These are phyloP conservation scores for Emydura subglobosa DNA, from an alignment of 2,113 vertebrate species.

Conservation along the genomic window DNA sequence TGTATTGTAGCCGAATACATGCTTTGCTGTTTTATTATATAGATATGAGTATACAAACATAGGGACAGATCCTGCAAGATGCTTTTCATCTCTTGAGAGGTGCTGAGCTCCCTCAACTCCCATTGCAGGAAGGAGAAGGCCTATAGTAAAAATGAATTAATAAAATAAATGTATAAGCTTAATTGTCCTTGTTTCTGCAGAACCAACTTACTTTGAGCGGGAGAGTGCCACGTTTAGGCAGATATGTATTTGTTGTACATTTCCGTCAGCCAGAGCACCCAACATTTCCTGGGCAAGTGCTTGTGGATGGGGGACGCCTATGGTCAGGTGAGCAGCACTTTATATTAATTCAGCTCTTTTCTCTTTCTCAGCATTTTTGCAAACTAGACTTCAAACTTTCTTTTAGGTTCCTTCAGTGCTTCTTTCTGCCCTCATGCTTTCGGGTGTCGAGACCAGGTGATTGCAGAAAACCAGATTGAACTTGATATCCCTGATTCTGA, in stretches of 20 bases:
- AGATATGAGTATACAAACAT: background rate
- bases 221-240: slow-evolving; percentile 77
- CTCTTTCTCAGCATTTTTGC: background rate
- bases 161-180: background rate
- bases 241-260: slow-evolving; percentile 86
- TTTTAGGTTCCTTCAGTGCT: slow-evolving; percentile 85
- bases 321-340: slow-evolving; percentile 83
- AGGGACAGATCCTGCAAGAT: background rate
- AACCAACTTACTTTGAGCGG: slow-evolving; percentile 84
- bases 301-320: slow-evolving; percentile 74
- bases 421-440: slow-evolving; percentile 89
- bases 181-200: slow-evolving; percentile 74
- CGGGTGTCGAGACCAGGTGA: slow-evolving; percentile 88
- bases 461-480: slow-evolving; percentile 80
- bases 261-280: slow-evolving; percentile 86
- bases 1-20: background rate
- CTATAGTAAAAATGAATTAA: background rate
- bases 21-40: background rate
- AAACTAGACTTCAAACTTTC: background rate
- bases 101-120: background rate
- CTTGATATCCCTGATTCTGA: slow-evolving; percentile 81
- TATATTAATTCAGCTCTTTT: background rate
- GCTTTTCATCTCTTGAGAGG: background rate
- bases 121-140: background rate
- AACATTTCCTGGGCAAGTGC: slow-evolving; percentile 82